Conservation (phyloP, 2,888 invertebrate species). For the Lasioglossum oenotherae region DNA sequence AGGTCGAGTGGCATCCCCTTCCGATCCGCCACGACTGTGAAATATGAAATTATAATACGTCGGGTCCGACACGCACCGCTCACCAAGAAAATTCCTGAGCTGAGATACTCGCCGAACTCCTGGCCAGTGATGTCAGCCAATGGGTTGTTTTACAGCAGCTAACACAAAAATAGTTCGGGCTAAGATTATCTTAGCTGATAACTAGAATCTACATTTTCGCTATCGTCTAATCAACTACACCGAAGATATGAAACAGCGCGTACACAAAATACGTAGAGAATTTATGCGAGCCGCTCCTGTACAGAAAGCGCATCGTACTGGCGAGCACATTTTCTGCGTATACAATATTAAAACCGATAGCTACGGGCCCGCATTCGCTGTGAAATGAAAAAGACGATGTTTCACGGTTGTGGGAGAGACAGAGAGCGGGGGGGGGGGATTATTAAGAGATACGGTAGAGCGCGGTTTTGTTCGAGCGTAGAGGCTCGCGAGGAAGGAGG, state of each 20-base stretch:
- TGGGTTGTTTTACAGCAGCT: background rate
- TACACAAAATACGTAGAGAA: background rate
- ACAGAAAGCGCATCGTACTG: background rate
- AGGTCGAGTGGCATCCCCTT: background rate
- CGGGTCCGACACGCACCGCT: constrained; percentile 3
- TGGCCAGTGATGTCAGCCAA: background rate
- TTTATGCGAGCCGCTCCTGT: background rate
- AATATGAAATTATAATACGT: constrained; percentile 41
- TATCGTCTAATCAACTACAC: background rate
- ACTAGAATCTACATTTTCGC: background rate
- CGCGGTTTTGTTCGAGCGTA: constrained; percentile 26
- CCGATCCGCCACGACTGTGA: constrained; percentile 15
- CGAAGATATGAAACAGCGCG: background rate
- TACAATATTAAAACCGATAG: background rate
- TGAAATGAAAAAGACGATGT: background rate
- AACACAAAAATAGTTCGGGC: background rate
- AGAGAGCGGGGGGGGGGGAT: constrained; percentile 1
- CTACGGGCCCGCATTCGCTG: background rate
- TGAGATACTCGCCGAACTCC: background rate
- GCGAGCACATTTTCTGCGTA: background rate
- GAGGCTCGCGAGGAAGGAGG: constrained; percentile 18
- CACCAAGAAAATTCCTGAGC: background rate
- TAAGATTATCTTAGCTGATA: background rate
- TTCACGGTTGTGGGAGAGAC: background rate
- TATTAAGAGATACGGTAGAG: constrained; percentile 40